These are phyloP conservation scores for Emys orbicularis DNA, from an alignment of 2,797 vertebrate species.

Conservation along the genomic window DNA sequence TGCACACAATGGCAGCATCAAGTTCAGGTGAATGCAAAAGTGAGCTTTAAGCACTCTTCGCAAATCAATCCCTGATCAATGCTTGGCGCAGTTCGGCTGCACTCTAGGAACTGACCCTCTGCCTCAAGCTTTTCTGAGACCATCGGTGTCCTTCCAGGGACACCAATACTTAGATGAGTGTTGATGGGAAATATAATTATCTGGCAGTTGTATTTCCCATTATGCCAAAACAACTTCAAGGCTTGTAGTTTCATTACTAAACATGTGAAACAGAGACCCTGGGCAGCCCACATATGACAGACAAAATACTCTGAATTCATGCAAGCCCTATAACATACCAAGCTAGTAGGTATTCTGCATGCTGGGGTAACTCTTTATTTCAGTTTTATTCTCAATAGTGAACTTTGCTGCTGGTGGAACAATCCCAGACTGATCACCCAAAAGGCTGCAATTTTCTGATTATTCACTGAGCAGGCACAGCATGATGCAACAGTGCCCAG, in stretches of 20 bases:
- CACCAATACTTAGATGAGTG: background rate
- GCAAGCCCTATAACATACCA: background rate
- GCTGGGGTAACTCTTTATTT: background rate
- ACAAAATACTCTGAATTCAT: background rate
- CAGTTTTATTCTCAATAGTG: background rate
- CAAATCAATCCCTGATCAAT: background rate
- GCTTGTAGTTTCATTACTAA: too few relatives aligned
- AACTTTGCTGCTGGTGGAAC: background rate
- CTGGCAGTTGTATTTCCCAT: too few relatives aligned
- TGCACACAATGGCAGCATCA: background rate
- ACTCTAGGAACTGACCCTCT: background rate
- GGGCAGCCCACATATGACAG: too few relatives aligned
- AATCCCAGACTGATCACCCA: background rate
- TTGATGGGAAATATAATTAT: too few relatives aligned
- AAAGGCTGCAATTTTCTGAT: background rate
- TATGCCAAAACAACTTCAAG: too few relatives aligned
- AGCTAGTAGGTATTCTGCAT: background rate
- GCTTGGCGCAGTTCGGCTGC: background rate
- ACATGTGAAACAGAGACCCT: too few relatives aligned
- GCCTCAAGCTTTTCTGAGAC: background rate
- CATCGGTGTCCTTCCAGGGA: background rate
- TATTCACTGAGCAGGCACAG: background rate
- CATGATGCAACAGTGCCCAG: background rate
- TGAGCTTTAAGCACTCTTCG: background rate
- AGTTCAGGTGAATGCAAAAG: background rate